These are phyloP conservation scores for Myiagra hebetior DNA, from an alignment of 2,113 vertebrate species.

Conservation along the genomic window DNA sequence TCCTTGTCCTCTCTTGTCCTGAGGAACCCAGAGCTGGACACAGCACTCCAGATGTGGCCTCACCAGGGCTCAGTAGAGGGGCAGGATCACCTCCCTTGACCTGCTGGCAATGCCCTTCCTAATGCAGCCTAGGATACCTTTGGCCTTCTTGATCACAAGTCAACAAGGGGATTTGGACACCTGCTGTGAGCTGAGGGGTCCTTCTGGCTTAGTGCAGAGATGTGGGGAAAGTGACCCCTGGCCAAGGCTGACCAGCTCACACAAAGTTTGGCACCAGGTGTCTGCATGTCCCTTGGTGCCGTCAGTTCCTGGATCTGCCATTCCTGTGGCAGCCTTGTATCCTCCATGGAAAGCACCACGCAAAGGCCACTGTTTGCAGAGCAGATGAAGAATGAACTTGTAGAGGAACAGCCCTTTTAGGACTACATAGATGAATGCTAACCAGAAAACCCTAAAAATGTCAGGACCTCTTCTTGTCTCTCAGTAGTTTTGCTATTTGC, in stretches of 20 bases:
- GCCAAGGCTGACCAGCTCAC: accelerated
- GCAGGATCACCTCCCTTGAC: not conserved
- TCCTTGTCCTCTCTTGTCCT: too few species aligned
- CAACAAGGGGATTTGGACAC: accelerated
- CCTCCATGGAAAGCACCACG: accelerated
- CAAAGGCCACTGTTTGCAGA: accelerated
- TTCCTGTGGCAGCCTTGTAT: not conserved
- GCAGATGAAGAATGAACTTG: not conserved
- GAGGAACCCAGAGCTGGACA: not conserved
- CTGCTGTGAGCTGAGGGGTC: too few species aligned
- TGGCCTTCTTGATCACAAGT: too few species aligned
- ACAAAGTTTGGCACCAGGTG: not conserved
- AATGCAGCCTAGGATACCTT: not conserved
- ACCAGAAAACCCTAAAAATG: not conserved
- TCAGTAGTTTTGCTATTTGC: not conserved
- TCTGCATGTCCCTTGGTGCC: accelerated
- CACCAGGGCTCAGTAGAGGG: not conserved
- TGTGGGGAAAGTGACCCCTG: not conserved
- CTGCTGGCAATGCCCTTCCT: not conserved
- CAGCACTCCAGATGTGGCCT: not conserved
- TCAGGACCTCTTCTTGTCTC: accelerated
- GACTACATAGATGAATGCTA: not conserved
- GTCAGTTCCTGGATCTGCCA: too few species aligned
- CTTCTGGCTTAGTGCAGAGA: not conserved
- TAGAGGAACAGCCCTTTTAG: not conserved